Conservation (phyloP, 2,888 invertebrate genomes). For the Apocheima hispidaria region DNA sequence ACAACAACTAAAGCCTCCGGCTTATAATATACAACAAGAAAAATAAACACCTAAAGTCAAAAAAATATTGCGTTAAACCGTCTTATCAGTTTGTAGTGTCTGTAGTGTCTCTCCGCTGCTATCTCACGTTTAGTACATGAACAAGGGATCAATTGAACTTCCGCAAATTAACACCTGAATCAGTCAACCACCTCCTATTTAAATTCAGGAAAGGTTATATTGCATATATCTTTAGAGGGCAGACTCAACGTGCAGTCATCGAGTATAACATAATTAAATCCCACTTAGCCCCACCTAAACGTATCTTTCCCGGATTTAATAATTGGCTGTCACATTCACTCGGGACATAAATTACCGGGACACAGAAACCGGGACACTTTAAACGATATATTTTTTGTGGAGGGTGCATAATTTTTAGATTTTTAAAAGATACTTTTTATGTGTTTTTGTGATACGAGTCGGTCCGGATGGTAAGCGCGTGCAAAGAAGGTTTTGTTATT, state of each 20-base stretch:
- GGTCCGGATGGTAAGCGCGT: neutral
- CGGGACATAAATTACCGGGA: slow-evolving; percentile 44
- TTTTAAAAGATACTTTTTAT: slow-evolving; percentile 25
- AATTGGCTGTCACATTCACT: slow-evolving; percentile 56
- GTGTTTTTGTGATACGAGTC: slow-evolving; percentile 10
- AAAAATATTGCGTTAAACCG: too few species aligned
- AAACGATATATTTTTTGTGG: slow-evolving; percentile 36
- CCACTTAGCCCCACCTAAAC: slow-evolving; percentile 53
- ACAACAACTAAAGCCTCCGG: too few species aligned
- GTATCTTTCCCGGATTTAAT: slow-evolving; percentile 55
- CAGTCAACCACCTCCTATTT: too few species aligned
- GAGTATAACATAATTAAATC: slow-evolving; percentile 44
- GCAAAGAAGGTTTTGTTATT: neutral
- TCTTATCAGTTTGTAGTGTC: too few species aligned
- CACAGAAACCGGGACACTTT: slow-evolving; percentile 36
- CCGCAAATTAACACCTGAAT: too few species aligned
- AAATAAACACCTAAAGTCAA: too few species aligned
- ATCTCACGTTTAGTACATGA: too few species aligned
- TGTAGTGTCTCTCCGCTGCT: too few species aligned
- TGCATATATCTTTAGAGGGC: too few species aligned
- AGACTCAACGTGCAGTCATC: neutral
- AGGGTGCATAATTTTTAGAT: slow-evolving; percentile 37
- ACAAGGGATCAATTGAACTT: too few species aligned
- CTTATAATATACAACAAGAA: too few species aligned
- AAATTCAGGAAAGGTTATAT: too few species aligned